Evolutionary conservation across 1,140 invertebrate genomes (phyloP).

Genomic region (Whitmania pigra): DNA sequence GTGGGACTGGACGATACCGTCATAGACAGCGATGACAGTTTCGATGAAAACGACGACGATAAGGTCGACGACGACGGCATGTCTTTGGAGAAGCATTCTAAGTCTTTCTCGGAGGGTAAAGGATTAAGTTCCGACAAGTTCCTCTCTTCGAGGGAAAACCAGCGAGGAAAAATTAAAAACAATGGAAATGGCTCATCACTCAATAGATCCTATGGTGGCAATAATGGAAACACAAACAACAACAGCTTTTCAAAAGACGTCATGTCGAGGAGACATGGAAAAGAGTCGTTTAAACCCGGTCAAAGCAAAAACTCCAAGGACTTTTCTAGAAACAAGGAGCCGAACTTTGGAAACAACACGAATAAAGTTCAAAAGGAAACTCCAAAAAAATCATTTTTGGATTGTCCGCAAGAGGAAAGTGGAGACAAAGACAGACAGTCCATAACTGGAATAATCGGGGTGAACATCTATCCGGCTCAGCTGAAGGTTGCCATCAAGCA

Average conservation of each 20-base stretch:
- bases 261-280: neutral
- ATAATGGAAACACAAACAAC: neutral
- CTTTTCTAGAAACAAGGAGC: neutral
- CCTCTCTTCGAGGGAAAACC: neutral
- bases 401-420: neutral
- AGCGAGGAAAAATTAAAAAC: neutral
- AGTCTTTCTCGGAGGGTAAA: neutral
- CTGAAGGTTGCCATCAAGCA: conserved; percentile 26
- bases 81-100: neutral
- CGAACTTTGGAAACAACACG: neutral
- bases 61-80: neutral
- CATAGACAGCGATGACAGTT: conserved; percentile 17
- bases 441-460: conserved; percentile 14
- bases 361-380: neutral
- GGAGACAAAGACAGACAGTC: neutral
- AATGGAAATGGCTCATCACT: neutral
- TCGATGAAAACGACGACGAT: conserved; percentile 19
- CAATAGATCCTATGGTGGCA: neutral
- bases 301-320: conserved; percentile 6
- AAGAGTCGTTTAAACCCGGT: neutral
- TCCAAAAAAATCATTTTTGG: neutral
- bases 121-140: neutral
- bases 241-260: conserved; percentile 13
- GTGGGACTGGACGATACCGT: conserved; percentile 21
- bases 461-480: conserved; percentile 24